These are phyloP conservation scores for Helicoverpa zea DNA, from an alignment of 1,140 invertebrate genomes.

Conservation along the genomic window DNA sequence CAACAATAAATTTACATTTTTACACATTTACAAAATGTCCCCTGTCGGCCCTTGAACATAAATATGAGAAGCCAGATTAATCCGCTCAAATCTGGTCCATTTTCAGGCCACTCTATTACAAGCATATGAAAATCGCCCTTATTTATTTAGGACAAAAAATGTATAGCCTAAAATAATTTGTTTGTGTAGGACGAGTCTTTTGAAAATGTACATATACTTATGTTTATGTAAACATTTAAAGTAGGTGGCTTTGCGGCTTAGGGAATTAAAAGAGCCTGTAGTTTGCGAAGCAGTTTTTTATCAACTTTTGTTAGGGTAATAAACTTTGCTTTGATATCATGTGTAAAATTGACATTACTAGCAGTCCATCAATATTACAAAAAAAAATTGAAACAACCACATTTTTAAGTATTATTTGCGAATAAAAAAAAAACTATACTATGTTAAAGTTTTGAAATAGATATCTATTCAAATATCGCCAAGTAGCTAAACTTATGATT, in stretches of 20 bases:
- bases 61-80: constrained; percentile 27
- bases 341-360: too few species aligned
- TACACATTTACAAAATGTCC: constrained; percentile 27
- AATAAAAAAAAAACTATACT: too few species aligned
- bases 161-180: constrained; percentile 34
- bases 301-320: neutral
- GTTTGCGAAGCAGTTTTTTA: neutral
- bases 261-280: neutral
- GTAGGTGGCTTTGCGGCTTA: neutral
- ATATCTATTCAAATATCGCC: neutral
- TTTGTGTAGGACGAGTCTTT: constrained; percentile 27
- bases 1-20: constrained; percentile 33
- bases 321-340: neutral
- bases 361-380: too few species aligned
- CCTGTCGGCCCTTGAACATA: neutral
- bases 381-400: too few species aligned
- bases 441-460: neutral
- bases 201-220: constrained; percentile 20
- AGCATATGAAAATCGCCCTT: neutral
- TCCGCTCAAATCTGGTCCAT: constrained; percentile 6
- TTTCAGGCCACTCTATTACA: constrained; percentile 18
- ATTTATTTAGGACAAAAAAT: constrained; percentile 45
- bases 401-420: too few species aligned
- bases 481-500: neutral
- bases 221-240: constrained; percentile 17